Percentiles rank a stretch among this genome's conserved stretches.
Evolutionary conservation across 2,797 vertebrate genomes (phyloP).

Genomic region (Malurus leucopterus): DNA sequence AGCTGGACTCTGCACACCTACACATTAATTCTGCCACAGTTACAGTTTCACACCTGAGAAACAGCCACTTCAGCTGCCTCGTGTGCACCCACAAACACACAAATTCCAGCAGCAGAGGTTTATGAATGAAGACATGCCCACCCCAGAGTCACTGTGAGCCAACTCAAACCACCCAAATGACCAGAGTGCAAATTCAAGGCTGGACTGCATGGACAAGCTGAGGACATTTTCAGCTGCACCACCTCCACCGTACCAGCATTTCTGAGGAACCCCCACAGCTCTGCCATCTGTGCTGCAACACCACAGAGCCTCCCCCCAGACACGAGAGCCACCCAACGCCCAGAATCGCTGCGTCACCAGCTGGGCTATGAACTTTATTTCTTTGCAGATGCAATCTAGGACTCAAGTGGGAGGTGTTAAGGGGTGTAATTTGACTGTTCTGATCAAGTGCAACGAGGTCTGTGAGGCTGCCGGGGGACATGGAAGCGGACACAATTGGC

Average conservation of each 20-base stretch:
- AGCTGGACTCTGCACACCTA: neutral
- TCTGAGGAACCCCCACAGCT: neutral
- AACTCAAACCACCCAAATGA: accelerated
- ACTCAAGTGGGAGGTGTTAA: neutral
- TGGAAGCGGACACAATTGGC: neutral
- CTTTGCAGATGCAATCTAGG: conserved; percentile 5
- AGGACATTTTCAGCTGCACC: neutral
- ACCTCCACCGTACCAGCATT: neutral
- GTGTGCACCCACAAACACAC: neutral
- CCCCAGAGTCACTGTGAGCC: neutral
- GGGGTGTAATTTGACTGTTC: conserved; percentile 20
- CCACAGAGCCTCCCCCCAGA: neutral
- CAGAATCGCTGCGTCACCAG: neutral
- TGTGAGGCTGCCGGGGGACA: neutral
- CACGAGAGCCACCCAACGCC: neutral
- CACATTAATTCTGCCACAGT: neutral
- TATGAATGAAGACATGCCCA: accelerated
- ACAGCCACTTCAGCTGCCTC: neutral
- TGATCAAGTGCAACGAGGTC: neutral
- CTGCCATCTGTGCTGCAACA: neutral
- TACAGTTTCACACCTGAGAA: neutral
- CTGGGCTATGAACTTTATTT: conserved; percentile 9
- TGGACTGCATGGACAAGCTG: neutral
- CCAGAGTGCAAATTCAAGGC: neutral
- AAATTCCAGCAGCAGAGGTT: neutral